These are phyloP conservation scores for Acanthurus lineatus DNA, from an alignment of 2,797 vertebrate genomes.

Conservation along the genomic window DNA sequence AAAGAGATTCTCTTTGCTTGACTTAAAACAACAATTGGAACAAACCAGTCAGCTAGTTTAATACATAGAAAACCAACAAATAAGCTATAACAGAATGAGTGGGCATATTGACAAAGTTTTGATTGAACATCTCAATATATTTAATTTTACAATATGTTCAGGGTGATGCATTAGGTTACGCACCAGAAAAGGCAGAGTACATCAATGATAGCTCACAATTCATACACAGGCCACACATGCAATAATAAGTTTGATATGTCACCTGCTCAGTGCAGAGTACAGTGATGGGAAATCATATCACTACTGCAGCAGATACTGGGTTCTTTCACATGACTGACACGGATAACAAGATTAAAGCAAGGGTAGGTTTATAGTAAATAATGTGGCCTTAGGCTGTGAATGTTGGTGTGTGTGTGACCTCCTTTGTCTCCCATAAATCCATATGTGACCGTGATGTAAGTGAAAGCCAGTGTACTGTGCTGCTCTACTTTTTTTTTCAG, in stretches of 20 bases:
- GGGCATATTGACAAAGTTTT: not conserved
- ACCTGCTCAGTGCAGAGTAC: not conserved
- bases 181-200: too few relatives aligned
- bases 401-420: conserved; percentile 46
- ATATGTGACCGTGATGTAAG: conserved; percentile 55
- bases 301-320: not conserved
- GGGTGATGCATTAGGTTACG: not conserved
- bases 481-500: conserved; percentile 60
- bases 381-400: conserved; percentile 42
- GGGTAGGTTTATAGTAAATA: conserved; percentile 56
- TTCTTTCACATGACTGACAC: conserved; percentile 33
- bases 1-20: not conserved
- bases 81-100: not conserved
- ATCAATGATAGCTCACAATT: too few relatives aligned
- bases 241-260: not conserved
- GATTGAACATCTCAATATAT: not conserved
- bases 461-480: conserved; percentile 39
- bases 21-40: not conserved
- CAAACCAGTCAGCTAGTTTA: not conserved
- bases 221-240: not conserved
- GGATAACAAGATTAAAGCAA: conserved; percentile 41
- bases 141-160: not conserved
- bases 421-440: conserved; percentile 65
- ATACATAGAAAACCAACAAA: not conserved
- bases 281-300: conserved; percentile 8